Base-by-base conservation (phyloP, 2,888 invertebrate genomes). In the Pheosia gnoma region DNA sequence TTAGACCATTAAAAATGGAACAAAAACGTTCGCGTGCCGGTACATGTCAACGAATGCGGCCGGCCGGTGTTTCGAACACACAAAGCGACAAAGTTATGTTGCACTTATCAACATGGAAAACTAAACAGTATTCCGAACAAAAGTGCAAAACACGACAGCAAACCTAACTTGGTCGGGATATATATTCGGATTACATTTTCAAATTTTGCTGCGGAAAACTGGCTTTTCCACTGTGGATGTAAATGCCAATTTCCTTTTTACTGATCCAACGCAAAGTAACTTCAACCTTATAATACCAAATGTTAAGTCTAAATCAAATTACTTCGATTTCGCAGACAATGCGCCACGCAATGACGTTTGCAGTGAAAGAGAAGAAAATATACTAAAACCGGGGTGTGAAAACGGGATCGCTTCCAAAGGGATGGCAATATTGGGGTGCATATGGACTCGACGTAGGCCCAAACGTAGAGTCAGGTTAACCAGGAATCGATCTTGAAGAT, bases 331-430 rank as follows among this genome's bases (percentile, higher is more conserved):
- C 51, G 80, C 82, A 90, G 91, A 92, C 93, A 91, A 91, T 91
- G 93, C 92, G 91, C 91, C 87, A 89, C 89, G 91, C 92, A 88
- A 88, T 93, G 92, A 92, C 92, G 93, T 92, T 93, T 91, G 86
- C 82, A 87, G 70, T 74, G 80, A 85, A 77, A 79, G 85, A 77
- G 86, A 88, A 57, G 68, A 78, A 66, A 62, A 78, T 80, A 80
- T 64, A 62, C 39, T 61, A 65, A 65, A 68, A 68, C 67, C 54
- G 58, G 68, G 58, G 87, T 74, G 78, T 60, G 82, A 90, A 70
- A 74, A 88, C 81, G 91, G 87, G 10, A 70, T 54, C 5, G 59
- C 66, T 75, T 74, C 68, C 71, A 72, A 65, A 85, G 87, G 87
- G 89, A 85, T 85, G 82, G 82, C 80, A 82, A 81, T 73, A 80